Evolutionary conservation across 2,888 invertebrate genomes (phyloP).

Genomic region (Pristionchus maxplancki): DNA sequence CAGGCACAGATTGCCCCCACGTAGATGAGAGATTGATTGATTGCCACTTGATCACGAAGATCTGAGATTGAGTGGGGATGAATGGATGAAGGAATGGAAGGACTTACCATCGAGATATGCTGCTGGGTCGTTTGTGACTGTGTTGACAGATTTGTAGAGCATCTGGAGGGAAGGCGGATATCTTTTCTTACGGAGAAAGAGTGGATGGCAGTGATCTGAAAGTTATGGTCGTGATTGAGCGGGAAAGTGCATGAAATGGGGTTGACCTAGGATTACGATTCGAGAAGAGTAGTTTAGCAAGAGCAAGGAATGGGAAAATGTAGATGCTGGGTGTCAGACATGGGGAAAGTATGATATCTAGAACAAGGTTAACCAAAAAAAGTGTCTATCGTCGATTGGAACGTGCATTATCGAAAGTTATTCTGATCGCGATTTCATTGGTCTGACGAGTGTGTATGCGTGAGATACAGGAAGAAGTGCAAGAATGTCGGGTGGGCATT

Average conservation of each 20-base stretch:
- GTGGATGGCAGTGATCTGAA: not conserved
- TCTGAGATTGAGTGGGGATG: not conserved
- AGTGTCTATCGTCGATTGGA: too few species aligned
- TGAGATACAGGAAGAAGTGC: not conserved
- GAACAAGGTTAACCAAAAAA: too few species aligned
- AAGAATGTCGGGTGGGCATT: not conserved
- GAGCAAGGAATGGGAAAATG: not conserved
- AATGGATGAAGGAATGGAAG: not conserved
- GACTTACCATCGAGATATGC: not conserved
- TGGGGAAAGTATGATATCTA: too few species aligned
- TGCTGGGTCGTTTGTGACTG: not conserved
- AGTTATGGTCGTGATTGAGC: not conserved
- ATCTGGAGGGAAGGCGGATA: not conserved
- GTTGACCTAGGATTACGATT: not conserved
- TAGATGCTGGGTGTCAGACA: not conserved
- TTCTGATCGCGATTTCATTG: not conserved
- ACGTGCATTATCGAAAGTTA: too few species aligned
- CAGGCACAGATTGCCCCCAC: slow-evolving; percentile 46
- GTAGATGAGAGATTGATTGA: slow-evolving; percentile 34
- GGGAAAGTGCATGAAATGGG: not conserved
- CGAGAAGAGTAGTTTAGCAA: too few species aligned
- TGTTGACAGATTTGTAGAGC: slow-evolving; percentile 19
- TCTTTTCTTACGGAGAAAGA: not conserved
- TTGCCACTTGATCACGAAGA: not conserved
- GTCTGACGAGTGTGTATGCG: not conserved